These are phyloP conservation scores for Xiphophorus couchianus DNA, from an alignment of 2,113 vertebrate species.

Conservation along the genomic window DNA sequence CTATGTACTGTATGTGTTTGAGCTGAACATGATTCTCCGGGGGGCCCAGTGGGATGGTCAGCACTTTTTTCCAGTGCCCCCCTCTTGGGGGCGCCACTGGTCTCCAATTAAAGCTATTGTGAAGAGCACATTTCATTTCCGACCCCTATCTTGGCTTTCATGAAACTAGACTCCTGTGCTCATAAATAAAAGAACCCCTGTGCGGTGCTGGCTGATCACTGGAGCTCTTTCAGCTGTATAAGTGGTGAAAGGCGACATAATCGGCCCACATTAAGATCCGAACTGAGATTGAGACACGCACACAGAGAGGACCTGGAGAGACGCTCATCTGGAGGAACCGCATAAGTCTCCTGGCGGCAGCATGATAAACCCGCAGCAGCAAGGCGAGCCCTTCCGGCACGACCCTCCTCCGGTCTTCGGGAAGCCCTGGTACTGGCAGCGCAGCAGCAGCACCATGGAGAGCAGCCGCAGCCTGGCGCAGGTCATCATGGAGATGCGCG, in stretches of 20 bases:
- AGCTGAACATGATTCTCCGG: too few relatives aligned
- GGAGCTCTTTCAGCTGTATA: conserved; percentile 70
- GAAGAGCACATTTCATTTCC: conserved; percentile 69
- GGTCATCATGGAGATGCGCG: conserved; percentile 86
- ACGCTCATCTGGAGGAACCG: conserved; percentile 14
- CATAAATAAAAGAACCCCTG: conserved; percentile 90
- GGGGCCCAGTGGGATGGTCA: too few relatives aligned
- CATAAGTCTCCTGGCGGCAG: conserved; percentile 13
- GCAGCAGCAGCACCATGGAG: conserved; percentile 81
- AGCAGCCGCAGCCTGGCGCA: conserved; percentile 79
- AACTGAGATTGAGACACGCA: conserved; percentile 65
- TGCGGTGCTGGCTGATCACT: conserved; percentile 73
- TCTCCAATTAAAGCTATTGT: conserved; percentile 21
- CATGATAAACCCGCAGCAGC: conserved; percentile 64
- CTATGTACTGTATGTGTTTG: too few relatives aligned
- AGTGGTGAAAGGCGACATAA: conserved; percentile 82
- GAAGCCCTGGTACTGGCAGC: conserved; percentile 78
- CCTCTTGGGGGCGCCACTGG: too few relatives aligned
- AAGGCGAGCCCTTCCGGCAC: conserved; percentile 20
- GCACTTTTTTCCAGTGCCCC: too few relatives aligned
- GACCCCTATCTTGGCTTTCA: conserved; percentile 67
- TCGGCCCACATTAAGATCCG: conserved; percentile 66
- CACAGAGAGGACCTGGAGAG: conserved; percentile 9
- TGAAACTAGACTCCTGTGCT: conserved; percentile 83
- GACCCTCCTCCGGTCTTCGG: conserved; percentile 61